phyloP scores from a whole-genome alignment of 2,888 invertebrate genomes.

The Tridacna gigas region DNA sequence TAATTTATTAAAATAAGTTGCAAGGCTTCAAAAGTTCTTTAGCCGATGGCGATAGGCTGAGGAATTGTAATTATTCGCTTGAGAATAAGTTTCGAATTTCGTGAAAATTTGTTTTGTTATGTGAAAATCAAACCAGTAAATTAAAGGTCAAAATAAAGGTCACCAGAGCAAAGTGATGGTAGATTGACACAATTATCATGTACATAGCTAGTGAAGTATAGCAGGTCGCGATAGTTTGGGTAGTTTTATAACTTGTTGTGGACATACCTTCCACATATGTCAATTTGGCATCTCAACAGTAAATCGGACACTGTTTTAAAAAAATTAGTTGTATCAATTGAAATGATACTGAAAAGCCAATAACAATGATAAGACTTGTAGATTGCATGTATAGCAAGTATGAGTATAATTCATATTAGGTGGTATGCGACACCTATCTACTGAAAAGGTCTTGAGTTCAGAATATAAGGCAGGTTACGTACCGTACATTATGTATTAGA shows the following conservation, averaged over 20 bases:
- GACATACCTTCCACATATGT: not conserved
- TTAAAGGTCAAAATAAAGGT: too few species aligned
- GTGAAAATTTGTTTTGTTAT: not conserved
- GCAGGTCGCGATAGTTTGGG: constrained; percentile 7
- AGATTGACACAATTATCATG: not conserved
- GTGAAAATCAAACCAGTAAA: not conserved
- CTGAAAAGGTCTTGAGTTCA: constrained; percentile 1
- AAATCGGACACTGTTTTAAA: too few species aligned
- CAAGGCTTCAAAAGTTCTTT: not conserved
- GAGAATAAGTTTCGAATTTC: not conserved
- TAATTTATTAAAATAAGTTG: constrained; percentile 7
- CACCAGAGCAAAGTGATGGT: not conserved
- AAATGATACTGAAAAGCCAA: too few species aligned
- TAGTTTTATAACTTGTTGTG: constrained; percentile 6
- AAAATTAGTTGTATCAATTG: too few species aligned
- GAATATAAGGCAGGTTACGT: not conserved
- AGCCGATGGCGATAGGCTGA: too few species aligned
- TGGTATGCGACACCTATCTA: not conserved
- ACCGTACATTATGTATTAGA: constrained; percentile 1
- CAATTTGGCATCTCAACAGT: too few species aligned
- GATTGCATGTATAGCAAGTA: not conserved
- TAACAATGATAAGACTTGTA: too few species aligned
- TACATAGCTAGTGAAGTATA: not conserved
- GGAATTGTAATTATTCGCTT: too few species aligned
- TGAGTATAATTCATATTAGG: constrained; percentile 3